Evolutionary conservation across 2,113 vertebrate genomes (phyloP), one percentile per base, ranked within the genome.

Genomic region (Genyomyrus donnyi): DNA sequence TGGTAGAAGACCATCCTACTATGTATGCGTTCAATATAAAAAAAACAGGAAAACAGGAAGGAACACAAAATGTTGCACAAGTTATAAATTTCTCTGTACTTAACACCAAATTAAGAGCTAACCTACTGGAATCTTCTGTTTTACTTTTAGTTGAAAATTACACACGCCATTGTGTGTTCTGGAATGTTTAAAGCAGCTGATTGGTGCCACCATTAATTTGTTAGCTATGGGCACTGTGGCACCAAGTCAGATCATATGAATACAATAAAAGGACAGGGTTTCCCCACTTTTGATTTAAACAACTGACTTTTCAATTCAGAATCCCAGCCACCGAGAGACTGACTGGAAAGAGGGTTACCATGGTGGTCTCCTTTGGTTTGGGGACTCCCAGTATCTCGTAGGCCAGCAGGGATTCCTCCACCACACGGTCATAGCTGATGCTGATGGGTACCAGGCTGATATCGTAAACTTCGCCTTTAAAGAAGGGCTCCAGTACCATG

Each of bases 401-500:
- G 0, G 96, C 97, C 46, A 98, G 97, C 62, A 99, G 96, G 0
- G 96, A 96, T 93, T 99, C 98, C 94, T 99, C 98, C 88, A 99
- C 93, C 90, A 98, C 96, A 62, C 97, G 96, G 91, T 99, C 98
- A 0, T 99, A 99, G 92, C 98, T 99, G 95, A 99, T 98, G 92
- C 98, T 99, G 92, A 99, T 96, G 89, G 98, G 98, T 88, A 99
- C 96, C 91, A 99, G 93, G 3, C 96, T 97, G 0, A 98, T 96
- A 93, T 99, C 98, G 90, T 96, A 98, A 91, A 99, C 97, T 93
- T 99, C 97, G 8, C 97, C 95, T 96, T 99, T 99, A 77, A 99
- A 96, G 95, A 96, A 99, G 0, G 98, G 98, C 90, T 99, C 98
- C 95, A 99, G 94, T 88, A 98, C 97, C 95, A 99, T 98, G 94